Percentiles rank a stretch among this genome's conserved stretches.
Evolutionary conservation across 2,888 invertebrate genomes (phyloP).

Genomic region (Drosophila birchii): DNA sequence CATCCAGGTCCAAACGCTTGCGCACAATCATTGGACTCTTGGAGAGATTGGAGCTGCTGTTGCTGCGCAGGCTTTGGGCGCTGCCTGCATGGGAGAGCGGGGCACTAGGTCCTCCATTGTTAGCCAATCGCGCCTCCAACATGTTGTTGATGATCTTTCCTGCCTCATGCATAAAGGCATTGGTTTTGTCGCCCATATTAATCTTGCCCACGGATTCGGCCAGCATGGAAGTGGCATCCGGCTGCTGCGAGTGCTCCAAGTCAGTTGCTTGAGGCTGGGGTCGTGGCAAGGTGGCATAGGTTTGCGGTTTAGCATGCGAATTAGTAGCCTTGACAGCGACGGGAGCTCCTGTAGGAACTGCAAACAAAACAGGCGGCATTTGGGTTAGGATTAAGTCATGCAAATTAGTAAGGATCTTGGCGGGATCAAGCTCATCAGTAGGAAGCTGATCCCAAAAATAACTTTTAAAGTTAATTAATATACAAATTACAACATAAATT

Average conservation of each 20-base stretch:
- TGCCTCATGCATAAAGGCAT: constrained; percentile 83
- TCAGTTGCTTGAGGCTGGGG: constrained; percentile 55
- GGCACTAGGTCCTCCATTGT: constrained; percentile 47
- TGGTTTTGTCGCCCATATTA: constrained; percentile 78
- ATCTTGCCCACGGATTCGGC: constrained; percentile 82
- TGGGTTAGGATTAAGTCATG: constrained; percentile 40
- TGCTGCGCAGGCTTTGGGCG: constrained; percentile 73
- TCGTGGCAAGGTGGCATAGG: constrained; percentile 62
- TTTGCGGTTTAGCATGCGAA: constrained; percentile 60
- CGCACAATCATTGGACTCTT: constrained; percentile 82
- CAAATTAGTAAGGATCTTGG: constrained; percentile 10
- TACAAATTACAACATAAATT: not conserved
- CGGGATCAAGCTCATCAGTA: constrained; percentile 11
- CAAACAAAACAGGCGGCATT: constrained; percentile 19
- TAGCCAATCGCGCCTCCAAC: constrained; percentile 82
- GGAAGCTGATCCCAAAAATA: constrained; percentile 17
- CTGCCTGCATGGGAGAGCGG: constrained; percentile 70
- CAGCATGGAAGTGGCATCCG: constrained; percentile 81
- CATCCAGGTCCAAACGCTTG: constrained; percentile 82
- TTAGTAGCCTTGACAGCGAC: constrained; percentile 69
- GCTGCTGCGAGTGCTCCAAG: constrained; percentile 2
- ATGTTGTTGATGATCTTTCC: constrained; percentile 84
- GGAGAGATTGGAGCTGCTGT: constrained; percentile 74
- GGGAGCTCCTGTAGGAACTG: constrained; percentile 42
- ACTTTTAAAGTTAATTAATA: not conserved